Conservation (phyloP, 2,797 vertebrate species). For the Falco rusticolus region DNA sequence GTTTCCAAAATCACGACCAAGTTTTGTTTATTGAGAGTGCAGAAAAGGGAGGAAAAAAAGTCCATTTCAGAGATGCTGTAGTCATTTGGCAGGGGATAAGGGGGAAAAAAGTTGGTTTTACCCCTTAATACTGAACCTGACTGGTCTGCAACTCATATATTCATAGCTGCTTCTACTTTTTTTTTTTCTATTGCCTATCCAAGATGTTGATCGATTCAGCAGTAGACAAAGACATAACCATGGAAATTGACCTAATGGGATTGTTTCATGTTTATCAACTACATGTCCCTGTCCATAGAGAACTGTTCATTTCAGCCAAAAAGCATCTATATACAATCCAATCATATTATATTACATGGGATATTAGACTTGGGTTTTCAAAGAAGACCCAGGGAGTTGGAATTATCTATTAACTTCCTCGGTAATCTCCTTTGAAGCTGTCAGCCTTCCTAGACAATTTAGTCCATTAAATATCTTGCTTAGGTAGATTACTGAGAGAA, state of each 20-base stretch:
- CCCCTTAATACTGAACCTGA: neutral
- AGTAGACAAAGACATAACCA: neutral
- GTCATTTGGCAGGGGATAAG: neutral
- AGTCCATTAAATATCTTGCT: slow-evolving; percentile 5
- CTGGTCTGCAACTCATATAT: neutral
- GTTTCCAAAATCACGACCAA: neutral
- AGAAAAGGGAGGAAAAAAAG: neutral
- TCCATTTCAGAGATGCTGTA: neutral
- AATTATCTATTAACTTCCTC: slow-evolving; percentile 26
- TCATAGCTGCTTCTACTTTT: neutral
- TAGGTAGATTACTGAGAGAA: neutral
- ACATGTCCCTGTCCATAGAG: neutral
- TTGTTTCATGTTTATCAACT: neutral
- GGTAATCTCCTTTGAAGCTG: slow-evolving; percentile 23
- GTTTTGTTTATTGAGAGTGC: neutral
- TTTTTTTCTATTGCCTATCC: neutral
- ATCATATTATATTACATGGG: neutral
- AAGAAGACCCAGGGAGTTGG: neutral
- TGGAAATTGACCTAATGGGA: neutral
- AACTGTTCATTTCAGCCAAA: slow-evolving; percentile 6
- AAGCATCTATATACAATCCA: slow-evolving; percentile 16
- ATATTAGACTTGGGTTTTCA: slow-evolving; percentile 21
- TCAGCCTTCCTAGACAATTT: slow-evolving; percentile 33
- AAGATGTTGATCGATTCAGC: neutral
- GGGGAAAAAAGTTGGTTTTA: neutral